Base-by-base conservation (phyloP, 2,888 invertebrate species). In the Diabrotica balteata region DNA sequence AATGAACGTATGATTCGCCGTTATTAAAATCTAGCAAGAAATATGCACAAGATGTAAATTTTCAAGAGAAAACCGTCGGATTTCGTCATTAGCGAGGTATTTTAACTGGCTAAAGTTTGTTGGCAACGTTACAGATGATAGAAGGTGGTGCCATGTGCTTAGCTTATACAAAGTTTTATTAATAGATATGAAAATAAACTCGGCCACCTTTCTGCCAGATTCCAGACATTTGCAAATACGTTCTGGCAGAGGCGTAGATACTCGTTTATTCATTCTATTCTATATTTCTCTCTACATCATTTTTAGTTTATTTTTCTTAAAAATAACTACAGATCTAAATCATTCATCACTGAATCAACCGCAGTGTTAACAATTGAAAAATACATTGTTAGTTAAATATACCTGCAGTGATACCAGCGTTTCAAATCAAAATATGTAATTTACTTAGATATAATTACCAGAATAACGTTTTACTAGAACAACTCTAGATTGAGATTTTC, bases 181-280 rank as follows among this genome's bases (percentile, higher is more conserved):
- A 79, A 80, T 80, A 80, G 80, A 77, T 73, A 75, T 75, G 78
- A 80, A 80, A 79, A 80, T 80, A 80, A 80, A 80, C 79, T 75
- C 72, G 71, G 77, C 75, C 75, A 77, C 75, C 75, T 77, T 77
- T 76, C 75, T 75, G 78, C 76, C 77, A 77, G 76, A 78, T 79
- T 79, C 76, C 78, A 73, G 72, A 70, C 73, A 59, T 72, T 70
- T 65, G 61, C 61, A 66, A 67, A 70, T 62, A 46, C 61, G 54
- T 62, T 42, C 49, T 57, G 51, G 9, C 68, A 65, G 46, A 49
- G 64, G 68, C 68, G 68, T 65, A 68, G 55, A 54, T n/a, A 52
- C 50, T 7, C 10, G 11, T 59, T 57, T 45, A 57, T 45, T 57
- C 47, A 47, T 47, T 47, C 10, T 32, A 32, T 32, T 32, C 32